A percentile compares a stretch with the other conserved stretches of the same genome.
These are phyloP conservation scores for Hydractinia symbiolongicarpus DNA, from an alignment of 30 jellyfish, hydroid and myxozoan genomes.

Conservation along the genomic window DNA sequence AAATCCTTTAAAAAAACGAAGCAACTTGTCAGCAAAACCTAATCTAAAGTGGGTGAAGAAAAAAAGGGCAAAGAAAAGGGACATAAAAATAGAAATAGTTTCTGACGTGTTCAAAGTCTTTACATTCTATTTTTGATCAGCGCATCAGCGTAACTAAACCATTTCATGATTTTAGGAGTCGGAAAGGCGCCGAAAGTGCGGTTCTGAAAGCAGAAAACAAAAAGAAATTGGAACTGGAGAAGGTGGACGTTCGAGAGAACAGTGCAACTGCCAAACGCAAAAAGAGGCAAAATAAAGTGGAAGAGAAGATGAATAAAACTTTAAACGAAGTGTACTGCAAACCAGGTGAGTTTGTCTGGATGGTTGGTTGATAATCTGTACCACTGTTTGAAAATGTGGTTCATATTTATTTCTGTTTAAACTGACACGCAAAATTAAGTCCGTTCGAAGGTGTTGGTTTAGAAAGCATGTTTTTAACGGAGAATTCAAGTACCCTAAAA, in stretches of 20 bases:
- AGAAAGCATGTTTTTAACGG: neutral
- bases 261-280: slow-evolving; percentile 20
- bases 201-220: neutral
- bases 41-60: too few species aligned
- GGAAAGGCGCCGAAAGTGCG: neutral
- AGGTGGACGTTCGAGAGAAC: slow-evolving; percentile 28
- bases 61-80: too few species aligned
- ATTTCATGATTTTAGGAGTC: neutral
- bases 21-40: too few species aligned
- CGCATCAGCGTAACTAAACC: too few species aligned
- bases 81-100: too few species aligned
- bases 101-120: too few species aligned
- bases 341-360: slow-evolving; percentile 46
- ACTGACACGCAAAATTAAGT: neutral
- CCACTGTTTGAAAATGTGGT: neutral
- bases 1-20: too few species aligned
- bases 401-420: neutral
- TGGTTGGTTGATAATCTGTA: neutral
- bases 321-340: slow-evolving; percentile 49
- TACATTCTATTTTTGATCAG: too few species aligned
- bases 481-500: neutral
- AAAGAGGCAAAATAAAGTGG: slow-evolving; percentile 22
- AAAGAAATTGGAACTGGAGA: neutral
- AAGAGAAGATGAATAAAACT: slow-evolving; percentile 41
- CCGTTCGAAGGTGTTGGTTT: neutral